A percentile compares a stretch with the other conserved stretches of the same genome.
phyloP scores from a whole-genome alignment of 2,113 vertebrate species.

The Serilophus lunatus region DNA sequence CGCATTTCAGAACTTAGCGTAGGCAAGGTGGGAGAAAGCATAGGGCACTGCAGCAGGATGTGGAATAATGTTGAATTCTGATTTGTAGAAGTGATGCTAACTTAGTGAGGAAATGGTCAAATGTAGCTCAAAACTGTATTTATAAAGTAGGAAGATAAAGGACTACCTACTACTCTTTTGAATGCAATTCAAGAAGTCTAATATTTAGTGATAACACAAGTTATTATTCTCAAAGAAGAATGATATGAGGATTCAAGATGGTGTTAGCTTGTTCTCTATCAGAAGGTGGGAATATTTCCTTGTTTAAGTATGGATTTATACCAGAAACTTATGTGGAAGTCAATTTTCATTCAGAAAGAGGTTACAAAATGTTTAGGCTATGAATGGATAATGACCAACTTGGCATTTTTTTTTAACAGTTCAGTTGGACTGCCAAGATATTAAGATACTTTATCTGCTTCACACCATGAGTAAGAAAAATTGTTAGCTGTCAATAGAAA shows the following conservation, averaged over 20 bases:
- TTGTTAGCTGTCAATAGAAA: neutral
- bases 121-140: neutral
- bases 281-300: neutral
- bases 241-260: neutral
- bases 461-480: neutral
- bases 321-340: neutral
- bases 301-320: neutral
- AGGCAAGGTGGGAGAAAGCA: neutral
- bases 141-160: neutral
- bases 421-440: neutral
- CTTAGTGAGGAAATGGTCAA: neutral
- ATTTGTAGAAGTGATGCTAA: neutral
- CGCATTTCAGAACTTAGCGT: neutral
- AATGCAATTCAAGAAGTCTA: neutral
- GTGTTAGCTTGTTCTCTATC: neutral
- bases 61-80: neutral
- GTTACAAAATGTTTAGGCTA: neutral
- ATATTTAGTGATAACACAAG: neutral
- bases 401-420: neutral
- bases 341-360: neutral
- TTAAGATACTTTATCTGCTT: neutral
- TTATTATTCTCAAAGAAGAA: neutral
- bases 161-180: neutral
- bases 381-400: neutral
- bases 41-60: neutral